Evolutionary conservation across 2,113 vertebrate species (phyloP).

Genomic region (Mola mola): DNA sequence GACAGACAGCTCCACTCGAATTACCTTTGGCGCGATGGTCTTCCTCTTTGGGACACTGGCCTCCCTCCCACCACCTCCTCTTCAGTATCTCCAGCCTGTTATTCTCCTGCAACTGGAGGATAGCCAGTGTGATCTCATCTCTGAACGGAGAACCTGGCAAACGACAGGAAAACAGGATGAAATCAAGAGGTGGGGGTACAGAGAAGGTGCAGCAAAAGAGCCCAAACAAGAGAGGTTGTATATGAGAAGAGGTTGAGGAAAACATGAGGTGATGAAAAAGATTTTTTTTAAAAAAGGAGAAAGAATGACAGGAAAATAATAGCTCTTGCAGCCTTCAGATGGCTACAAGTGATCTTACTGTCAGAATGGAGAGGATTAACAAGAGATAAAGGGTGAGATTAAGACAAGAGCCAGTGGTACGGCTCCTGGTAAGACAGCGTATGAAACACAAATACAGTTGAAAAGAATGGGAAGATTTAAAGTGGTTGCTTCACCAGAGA

Average conservation of each 20-base stretch:
- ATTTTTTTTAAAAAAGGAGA: constrained; percentile 1
- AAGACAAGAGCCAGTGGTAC: constrained; percentile 49
- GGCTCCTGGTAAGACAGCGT: constrained; percentile 42
- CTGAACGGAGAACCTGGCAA: constrained; percentile 88
- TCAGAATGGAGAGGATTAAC: constrained; percentile 66
- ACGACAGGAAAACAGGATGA: constrained; percentile 47
- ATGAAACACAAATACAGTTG: constrained; percentile 17
- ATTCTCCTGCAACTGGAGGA: constrained; percentile 93
- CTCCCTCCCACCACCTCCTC: constrained; percentile 94
- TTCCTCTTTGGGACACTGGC: constrained; percentile 92
- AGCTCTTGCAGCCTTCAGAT: constrained; percentile 31
- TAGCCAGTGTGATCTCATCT: constrained; percentile 92
- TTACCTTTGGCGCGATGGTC: constrained; percentile 93
- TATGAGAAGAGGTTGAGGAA: constrained; percentile 10
- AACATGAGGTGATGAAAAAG: no score
- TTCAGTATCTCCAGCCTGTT: constrained; percentile 94
- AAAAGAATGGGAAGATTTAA: constrained; percentile 19
- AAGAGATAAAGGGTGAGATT: constrained; percentile 68
- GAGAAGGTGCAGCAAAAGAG: constrained; percentile 13
- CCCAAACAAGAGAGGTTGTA: not conserved
- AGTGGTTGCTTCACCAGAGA: not conserved
- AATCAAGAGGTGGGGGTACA: constrained; percentile 11
- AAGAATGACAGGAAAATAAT: constrained; percentile 1
- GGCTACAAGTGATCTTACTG: constrained; percentile 49
- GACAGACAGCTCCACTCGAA: constrained; percentile 53